Evolutionary conservation across 2,113 vertebrate genomes (phyloP).

Genomic region (Ceratotherium simum): DNA sequence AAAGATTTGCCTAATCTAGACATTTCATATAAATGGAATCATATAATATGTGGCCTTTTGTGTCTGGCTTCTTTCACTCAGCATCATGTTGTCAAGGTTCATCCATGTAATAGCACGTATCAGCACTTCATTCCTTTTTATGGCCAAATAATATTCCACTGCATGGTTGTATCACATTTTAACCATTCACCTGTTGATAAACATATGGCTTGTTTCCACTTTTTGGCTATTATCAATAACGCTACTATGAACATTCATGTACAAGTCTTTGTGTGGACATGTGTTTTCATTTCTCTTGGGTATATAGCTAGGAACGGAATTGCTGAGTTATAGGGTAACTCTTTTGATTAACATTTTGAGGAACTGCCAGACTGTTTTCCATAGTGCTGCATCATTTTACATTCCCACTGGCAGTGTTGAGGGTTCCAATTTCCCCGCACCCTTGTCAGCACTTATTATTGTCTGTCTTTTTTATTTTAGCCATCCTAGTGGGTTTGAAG

Average conservation of each 20-base stretch:
- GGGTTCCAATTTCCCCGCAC: neutral
- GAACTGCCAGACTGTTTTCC: neutral
- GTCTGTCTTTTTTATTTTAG: neutral
- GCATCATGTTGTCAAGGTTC: neutral
- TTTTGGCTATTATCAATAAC: neutral
- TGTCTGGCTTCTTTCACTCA: neutral
- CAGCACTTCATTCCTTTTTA: neutral
- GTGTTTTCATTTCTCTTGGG: neutral
- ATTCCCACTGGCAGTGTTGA: neutral
- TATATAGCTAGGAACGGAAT: neutral
- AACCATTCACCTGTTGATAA: fast-evolving
- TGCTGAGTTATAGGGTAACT: neutral
- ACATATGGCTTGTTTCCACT: too few species aligned
- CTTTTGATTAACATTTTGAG: neutral
- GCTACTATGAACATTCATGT: neutral
- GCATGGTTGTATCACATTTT: fast-evolving
- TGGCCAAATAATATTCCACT: neutral
- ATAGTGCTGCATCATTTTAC: neutral
- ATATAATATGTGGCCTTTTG: neutral
- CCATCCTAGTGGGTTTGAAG: neutral
- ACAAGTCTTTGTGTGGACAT: neutral
- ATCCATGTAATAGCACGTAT: fast-evolving
- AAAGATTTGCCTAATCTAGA: neutral
- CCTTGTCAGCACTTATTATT: neutral
- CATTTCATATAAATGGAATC: neutral